Evolutionary conservation across 2,888 invertebrate species (phyloP), one percentile per base, ranked within the genome.

Genomic region (Sialis lutaria): DNA sequence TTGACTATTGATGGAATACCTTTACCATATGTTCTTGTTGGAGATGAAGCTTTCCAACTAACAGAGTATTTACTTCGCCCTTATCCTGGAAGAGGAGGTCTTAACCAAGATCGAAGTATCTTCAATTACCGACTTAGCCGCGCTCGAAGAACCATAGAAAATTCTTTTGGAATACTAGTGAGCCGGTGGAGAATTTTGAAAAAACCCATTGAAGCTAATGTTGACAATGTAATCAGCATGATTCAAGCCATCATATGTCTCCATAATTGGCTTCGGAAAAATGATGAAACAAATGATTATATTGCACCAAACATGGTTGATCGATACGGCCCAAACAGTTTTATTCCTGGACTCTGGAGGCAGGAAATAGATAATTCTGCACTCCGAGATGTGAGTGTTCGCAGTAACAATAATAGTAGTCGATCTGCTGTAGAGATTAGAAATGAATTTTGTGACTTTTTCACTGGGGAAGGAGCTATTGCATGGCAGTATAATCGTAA

Each of bases 101-200:
- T 50, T 30, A 46, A 37, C 33, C 5, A 46, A 6, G 44, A 32
- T 33, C 42, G 46, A 13, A 45, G 41, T 42, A 35, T 51, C 9
- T 53, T 49, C 34, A 53, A 53, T 33, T 53, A 51, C 42, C 40
- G 53, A 12, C 44, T 52, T n/a, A 48, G 49, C 34, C 42, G 50
- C 6, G 53, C 49, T 3, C 44, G 52, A 45, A 48, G 52, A 45
- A 47, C 50, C 10, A 13, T 32, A 12, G 44, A 44, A 44, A 33
- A 34, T 12, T 34, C 7, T 6, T 53, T 53, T 48, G 53, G 51
- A 31, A 50, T 54, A 31, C 8, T 53, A 33, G 50, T 45, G 12
- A 44, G 39, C 13, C 45, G 40, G 12, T 53, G 51, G 48, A 37
- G 50, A 47, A 51, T 53, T 35, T 53, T 42, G 22, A 44, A 35